Evolutionary conservation across 1,140 invertebrate species (phyloP).

Genomic region (Dendroctonus ponderosae): DNA sequence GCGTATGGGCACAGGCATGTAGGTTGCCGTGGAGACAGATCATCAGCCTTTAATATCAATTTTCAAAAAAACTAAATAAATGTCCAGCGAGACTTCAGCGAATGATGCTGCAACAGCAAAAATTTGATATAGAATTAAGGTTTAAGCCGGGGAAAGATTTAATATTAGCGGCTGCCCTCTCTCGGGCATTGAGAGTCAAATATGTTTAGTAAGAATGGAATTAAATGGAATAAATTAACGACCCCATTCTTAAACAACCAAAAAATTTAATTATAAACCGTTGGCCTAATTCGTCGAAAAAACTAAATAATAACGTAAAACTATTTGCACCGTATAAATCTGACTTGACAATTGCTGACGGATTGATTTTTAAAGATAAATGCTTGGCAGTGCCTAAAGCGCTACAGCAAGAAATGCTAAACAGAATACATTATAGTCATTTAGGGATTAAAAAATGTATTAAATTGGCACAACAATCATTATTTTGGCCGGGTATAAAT

Average conservation of each 20-base stretch:
- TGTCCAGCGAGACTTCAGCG: constrained; percentile 37
- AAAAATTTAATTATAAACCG: constrained; percentile 42
- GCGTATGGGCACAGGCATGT: no score
- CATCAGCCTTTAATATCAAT: constrained; percentile 42
- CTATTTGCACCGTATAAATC: constrained; percentile 26
- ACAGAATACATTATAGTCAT: no score
- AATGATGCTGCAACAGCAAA: constrained; percentile 38
- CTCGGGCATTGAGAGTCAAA: constrained; percentile 37
- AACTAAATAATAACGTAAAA: constrained; percentile 31
- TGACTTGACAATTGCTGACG: constrained; percentile 40
- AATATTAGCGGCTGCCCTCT: constrained; percentile 46
- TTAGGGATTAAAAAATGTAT: constrained; percentile 47
- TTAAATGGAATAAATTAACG: constrained; percentile 33
- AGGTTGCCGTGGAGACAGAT: constrained; percentile 39
- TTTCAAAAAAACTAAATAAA: constrained; percentile 40
- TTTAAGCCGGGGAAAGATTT: constrained; percentile 43
- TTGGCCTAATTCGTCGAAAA: constrained; percentile 48
- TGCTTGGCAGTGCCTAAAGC: no score
- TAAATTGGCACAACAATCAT: constrained; percentile 13
- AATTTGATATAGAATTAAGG: constrained; percentile 38
- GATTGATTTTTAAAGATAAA: no score
- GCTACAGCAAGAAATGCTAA: no score
- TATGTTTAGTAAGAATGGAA: constrained; percentile 18
- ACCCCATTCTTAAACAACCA: constrained; percentile 40
- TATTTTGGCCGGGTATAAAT: constrained; percentile 45